Base-by-base conservation (phyloP, 1,140 invertebrate genomes). In the Homarus americanus region DNA sequence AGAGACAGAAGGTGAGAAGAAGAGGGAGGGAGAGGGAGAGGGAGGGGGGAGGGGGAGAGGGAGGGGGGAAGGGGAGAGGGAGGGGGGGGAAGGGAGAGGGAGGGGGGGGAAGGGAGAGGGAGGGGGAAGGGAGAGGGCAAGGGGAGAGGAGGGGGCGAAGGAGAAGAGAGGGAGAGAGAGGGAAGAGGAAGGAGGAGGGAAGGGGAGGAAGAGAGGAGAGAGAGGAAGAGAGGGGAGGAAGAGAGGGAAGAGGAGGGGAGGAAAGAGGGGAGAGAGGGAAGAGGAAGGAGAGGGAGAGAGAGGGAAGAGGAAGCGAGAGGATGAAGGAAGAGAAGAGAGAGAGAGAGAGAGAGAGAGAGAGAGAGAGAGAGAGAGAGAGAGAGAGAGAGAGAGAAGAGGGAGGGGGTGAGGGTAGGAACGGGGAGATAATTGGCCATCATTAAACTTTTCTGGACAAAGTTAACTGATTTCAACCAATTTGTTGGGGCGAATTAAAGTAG, bases 381-480 rank as follows among this genome's bases (percentile, higher is more conserved):
- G 40, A 78, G 5, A 36, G 5, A 32, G 20, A 72, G 20, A 15
- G 32, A 38, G 17, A 38, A 5, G 2, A 36, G 73, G 38, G 73
- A 15, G 15, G 32, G 73, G 38, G 44, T 4, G 40, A n/a, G 28
- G 41, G 24, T 2, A 44, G 40, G 36, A 28, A 41, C 9, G 41
- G n/a, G 32, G 36, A n/a, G 24, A 44, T 38, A 44, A 76, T 44
- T 76, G 73, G 73, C 28, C 40, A 76, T 76, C 40, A 76, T 41
- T 76, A 41, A 38, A 44, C 36, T 76, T 44, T 32, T 12, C 73
- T 40, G 5, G 63, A 28, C n/a, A 69, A 69, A 69, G 63, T 69
- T 69, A 69, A 69, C 63, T 32, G 63, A 69, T 69, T 69, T 69
- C n/a, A 69, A 69, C 63, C 63, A 69, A 69, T 69, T 69, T 69